These are phyloP conservation scores for Pectinophora gossypiella DNA, from an alignment of 1,140 invertebrate genomes.

Conservation along the genomic window DNA sequence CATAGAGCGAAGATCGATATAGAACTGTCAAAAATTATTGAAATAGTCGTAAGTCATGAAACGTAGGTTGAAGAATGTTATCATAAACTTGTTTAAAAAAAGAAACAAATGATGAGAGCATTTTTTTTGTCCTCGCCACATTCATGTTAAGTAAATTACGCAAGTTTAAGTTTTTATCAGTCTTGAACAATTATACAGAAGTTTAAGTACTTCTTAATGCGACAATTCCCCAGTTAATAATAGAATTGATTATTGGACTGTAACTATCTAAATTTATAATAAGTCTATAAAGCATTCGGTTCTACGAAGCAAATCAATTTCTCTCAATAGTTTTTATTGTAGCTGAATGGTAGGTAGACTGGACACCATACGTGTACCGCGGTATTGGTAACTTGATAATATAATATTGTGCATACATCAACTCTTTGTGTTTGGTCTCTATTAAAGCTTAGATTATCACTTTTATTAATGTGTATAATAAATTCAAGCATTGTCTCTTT, in stretches of 20 bases:
- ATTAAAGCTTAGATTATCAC: background rate
- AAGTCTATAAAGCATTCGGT: constrained; percentile 15
- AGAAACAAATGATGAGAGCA: background rate
- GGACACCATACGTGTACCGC: constrained; percentile 13
- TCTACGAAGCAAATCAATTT: constrained; percentile 48
- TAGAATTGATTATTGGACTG: background rate
- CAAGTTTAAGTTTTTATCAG: too few species aligned
- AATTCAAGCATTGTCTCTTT: background rate
- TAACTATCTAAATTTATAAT: background rate
- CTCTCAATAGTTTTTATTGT: constrained; percentile 41
- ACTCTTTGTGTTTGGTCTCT: background rate
- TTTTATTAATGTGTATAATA: background rate
- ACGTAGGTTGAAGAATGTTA: background rate
- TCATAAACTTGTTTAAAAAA: background rate
- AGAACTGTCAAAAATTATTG: constrained; percentile 19
- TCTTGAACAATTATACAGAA: too few species aligned
- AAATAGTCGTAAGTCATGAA: background rate
- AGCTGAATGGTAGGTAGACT: constrained; percentile 32
- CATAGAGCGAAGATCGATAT: constrained; percentile 29
- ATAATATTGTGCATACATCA: background rate
- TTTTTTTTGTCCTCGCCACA: background rate
- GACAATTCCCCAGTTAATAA: background rate
- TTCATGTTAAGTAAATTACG: too few species aligned
- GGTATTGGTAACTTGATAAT: background rate
- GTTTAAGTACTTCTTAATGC: background rate